Evolutionary conservation across 2,113 vertebrate species (phyloP).

Genomic region (Rhombomys opimus): DNA sequence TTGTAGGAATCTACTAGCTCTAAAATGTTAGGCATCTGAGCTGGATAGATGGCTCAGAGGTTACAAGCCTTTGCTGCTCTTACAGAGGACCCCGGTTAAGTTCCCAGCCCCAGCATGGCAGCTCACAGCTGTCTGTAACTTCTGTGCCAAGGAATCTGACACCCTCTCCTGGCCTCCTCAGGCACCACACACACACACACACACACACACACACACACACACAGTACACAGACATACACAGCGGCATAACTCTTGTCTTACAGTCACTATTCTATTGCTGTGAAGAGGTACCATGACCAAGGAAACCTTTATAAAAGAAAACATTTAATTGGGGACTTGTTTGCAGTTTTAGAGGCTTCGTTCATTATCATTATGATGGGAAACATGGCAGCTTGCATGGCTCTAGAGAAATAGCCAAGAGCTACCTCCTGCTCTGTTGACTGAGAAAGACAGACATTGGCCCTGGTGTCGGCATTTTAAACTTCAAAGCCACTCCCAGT

Average conservation of each 20-base stretch:
- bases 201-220: no score
- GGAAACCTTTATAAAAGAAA: background rate
- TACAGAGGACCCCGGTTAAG: background rate
- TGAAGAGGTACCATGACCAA: background rate
- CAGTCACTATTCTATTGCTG: background rate
- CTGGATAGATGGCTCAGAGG: constrained; percentile 1
- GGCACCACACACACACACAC: no score
- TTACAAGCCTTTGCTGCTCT: background rate
- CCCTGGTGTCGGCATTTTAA: background rate
- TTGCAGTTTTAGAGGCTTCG: background rate
- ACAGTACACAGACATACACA: background rate
- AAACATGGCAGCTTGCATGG: background rate
- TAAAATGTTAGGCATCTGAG: background rate
- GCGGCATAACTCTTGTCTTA: background rate
- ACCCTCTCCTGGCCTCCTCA: background rate
- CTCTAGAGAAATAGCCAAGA: background rate
- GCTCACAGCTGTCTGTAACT: background rate
- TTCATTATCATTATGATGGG: background rate
- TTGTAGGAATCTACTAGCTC: background rate
- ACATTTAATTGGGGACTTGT: background rate
- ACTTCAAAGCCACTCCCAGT: background rate
- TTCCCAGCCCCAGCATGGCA: background rate
- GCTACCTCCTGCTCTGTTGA: background rate
- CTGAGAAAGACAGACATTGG: no score
- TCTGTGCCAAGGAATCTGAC: background rate